Percentiles rank a stretch among this genome's conserved stretches.
phyloP scores from a whole-genome alignment of 2,797 vertebrate genomes.

The Garrulus glandarius region DNA sequence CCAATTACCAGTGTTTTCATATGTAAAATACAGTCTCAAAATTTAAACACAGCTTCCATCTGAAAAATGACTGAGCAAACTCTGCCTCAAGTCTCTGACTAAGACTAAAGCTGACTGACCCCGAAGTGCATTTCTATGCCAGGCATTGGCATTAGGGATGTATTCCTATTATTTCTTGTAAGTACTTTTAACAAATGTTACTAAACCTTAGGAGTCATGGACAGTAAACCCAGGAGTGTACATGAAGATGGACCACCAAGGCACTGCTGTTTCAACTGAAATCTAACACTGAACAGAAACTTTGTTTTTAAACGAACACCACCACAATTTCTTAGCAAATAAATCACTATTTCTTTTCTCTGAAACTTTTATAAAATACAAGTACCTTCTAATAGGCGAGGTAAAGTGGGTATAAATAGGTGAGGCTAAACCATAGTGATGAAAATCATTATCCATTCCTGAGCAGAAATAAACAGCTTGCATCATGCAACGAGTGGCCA shows the following conservation, averaged over 20 bases:
- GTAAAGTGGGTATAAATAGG: constrained; percentile 99
- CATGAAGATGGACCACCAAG: background rate
- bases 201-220: background rate
- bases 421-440: constrained; percentile 95
- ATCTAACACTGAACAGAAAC: background rate
- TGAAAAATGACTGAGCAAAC: background rate
- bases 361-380: background rate
- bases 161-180: background rate
- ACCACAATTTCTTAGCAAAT: background rate
- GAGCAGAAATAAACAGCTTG: constrained; percentile 98
- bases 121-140: background rate
- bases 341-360: background rate
- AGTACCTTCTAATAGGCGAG: constrained; percentile 94
- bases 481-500: constrained; percentile 99
- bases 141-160: background rate
- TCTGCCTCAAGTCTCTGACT: background rate
- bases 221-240: background rate
- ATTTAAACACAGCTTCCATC: background rate
- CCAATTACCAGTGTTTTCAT: background rate
- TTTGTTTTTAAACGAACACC: background rate
- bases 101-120: background rate
- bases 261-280: background rate
- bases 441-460: constrained; percentile 96
- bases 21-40: background rate
- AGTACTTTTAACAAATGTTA: background rate